Conservation (phyloP, 2,797 vertebrate species). For the Mus minutoides region DNA sequence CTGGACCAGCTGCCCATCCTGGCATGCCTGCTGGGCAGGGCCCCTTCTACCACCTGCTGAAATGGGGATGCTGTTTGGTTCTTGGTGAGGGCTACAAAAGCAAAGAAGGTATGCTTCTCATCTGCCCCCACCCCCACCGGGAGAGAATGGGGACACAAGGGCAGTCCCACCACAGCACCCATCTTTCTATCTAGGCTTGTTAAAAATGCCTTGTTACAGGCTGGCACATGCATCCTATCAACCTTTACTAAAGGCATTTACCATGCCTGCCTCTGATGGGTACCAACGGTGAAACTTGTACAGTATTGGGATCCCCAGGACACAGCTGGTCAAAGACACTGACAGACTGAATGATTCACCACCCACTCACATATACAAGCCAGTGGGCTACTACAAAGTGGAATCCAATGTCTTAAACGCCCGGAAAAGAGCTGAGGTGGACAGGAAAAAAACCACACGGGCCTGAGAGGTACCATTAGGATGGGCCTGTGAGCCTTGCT, state of each 20-base stretch:
- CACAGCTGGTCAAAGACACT: background rate
- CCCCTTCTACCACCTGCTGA: constrained; percentile 8
- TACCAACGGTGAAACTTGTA: background rate
- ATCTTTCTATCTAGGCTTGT: background rate
- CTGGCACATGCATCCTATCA: background rate
- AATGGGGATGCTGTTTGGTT: background rate
- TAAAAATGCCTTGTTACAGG: background rate
- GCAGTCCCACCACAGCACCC: background rate
- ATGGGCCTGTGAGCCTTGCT: background rate
- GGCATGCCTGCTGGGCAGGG: background rate
- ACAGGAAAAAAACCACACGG: rapidly evolving
- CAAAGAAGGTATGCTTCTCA: background rate
- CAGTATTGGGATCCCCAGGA: background rate
- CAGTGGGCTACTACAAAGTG: background rate
- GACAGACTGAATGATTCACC: background rate
- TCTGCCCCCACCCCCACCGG: background rate
- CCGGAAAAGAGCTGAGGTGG: background rate
- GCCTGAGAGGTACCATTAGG: background rate
- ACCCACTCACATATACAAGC: background rate
- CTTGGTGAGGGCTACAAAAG: background rate
- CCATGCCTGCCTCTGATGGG: background rate
- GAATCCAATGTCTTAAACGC: background rate
- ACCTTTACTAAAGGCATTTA: background rate
- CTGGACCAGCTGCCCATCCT: constrained; percentile 17
- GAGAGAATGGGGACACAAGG: background rate